Conservation (phyloP, 1,140 invertebrate genomes). For the Zelostemma sp. region DNA sequence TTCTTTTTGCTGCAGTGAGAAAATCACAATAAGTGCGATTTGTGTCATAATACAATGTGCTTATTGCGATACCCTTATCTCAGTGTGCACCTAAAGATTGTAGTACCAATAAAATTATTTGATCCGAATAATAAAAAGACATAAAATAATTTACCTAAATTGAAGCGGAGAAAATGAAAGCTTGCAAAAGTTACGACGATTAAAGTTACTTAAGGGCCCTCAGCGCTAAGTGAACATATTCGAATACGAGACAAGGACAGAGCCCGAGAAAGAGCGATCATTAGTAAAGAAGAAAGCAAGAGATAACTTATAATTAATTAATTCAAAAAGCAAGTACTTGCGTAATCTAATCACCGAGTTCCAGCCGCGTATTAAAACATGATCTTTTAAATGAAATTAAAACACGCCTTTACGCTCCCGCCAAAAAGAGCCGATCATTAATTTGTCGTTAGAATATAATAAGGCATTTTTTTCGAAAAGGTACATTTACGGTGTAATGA, state of each 20-base stretch:
- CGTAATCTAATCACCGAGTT: conserved; percentile 23
- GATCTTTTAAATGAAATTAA: background rate
- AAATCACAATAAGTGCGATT: no score
- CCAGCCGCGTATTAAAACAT: background rate
- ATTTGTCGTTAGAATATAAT: background rate
- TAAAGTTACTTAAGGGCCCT: background rate
- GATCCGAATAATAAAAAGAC: no score
- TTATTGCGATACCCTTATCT: no score
- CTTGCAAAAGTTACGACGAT: background rate
- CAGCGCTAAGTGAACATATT: no score
- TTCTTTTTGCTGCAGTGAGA: no score
- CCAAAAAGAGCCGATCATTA: background rate
- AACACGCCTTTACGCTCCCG: no score
- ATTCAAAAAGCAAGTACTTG: conserved; percentile 23
- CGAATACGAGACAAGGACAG: no score
- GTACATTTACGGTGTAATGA: background rate
- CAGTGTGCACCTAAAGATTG: no score
- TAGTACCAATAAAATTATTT: background rate
- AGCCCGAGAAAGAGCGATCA: no score
- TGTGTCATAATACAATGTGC: no score
- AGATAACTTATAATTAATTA: conserved; percentile 19
- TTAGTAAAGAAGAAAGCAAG: background rate
- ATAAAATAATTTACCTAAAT: background rate
- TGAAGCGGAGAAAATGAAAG: background rate
- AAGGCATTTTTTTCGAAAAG: background rate